Evolutionary conservation across 2,797 vertebrate species (phyloP).

Genomic region (Chelmon rostratus): DNA sequence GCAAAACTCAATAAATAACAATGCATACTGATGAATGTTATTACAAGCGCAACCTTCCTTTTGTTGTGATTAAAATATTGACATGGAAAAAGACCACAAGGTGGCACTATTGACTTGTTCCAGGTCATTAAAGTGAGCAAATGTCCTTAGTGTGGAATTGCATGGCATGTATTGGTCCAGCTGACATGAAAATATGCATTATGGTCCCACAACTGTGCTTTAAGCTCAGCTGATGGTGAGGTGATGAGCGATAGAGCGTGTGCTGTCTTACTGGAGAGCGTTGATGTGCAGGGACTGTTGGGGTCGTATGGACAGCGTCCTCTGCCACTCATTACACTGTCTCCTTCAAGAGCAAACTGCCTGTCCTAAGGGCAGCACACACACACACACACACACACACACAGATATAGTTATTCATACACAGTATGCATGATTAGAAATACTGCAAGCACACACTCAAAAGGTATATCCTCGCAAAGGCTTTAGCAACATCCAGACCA

Average conservation of each 20-base stretch:
- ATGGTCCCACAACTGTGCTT: neutral
- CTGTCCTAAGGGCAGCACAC: constrained; percentile 83
- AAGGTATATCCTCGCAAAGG: neutral
- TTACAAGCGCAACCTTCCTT: neutral
- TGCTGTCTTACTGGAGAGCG: constrained; percentile 69
- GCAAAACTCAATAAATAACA: neutral
- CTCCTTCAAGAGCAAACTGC: constrained; percentile 89
- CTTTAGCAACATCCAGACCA: constrained; percentile 29
- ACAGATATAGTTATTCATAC: neutral
- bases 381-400: constrained; percentile 5
- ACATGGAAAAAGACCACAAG: constrained; percentile 80
- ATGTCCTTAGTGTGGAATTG: neutral
- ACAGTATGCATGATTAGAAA: constrained; percentile 20
- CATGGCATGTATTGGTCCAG: neutral
- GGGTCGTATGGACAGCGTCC: constrained; percentile 95
- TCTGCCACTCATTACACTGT: constrained; percentile 90
- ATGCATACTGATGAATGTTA: neutral
- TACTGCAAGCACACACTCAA: neutral
- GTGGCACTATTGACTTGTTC: constrained; percentile 79
- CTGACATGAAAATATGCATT: constrained; percentile 25
- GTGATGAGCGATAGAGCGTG: neutral
- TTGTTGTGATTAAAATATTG: neutral
- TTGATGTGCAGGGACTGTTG: constrained; percentile 87
- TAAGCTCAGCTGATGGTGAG: constrained; percentile 10
- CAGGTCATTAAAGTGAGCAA: neutral